Percentiles rank a stretch among this genome's conserved stretches.
These are phyloP conservation scores for Tinea semifulvella DNA, from an alignment of 2,888 invertebrate genomes.

Conservation along the genomic window DNA sequence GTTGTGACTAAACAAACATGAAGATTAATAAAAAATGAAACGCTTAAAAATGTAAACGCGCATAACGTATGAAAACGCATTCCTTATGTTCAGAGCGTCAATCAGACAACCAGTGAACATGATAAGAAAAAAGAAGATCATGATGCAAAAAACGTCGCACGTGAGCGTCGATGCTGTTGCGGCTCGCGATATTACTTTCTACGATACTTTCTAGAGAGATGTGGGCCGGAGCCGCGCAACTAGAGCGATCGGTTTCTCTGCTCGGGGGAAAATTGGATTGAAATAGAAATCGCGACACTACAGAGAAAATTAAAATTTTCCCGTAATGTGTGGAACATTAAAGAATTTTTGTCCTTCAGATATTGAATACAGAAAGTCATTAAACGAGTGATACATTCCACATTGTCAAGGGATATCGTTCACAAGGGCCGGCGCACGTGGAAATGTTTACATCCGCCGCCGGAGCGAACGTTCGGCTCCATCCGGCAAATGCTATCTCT, in stretches of 20 bases:
- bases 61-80: too few relatives aligned
- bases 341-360: conserved; percentile 6
- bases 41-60: too few relatives aligned
- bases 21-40: too few relatives aligned
- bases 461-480: conserved; percentile 7
- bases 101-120: conserved; percentile 5
- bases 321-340: conserved; percentile 29
- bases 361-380: neutral
- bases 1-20: too few relatives aligned
- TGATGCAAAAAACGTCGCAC: conserved; percentile 15
- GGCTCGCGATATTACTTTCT: conserved; percentile 62
- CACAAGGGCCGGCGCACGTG: conserved; percentile 30
- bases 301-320: conserved; percentile 59
- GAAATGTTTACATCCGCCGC: conserved; percentile 55
- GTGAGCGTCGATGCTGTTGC: conserved; percentile 49
- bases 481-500: conserved; percentile 8
- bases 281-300: conserved; percentile 58
- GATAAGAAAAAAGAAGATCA: conserved; percentile 13
- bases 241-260: conserved; percentile 64
- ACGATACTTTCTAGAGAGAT: conserved; percentile 63
- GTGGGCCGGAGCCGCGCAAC: conserved; percentile 56
- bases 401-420: conserved; percentile 13
- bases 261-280: conserved; percentile 63
- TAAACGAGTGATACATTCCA: conserved; percentile 3
- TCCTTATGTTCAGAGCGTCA: conserved; percentile 4